phyloP scores from a whole-genome alignment of 64 coral and sea anemone genomes.

The Hydrozoanthus tunicans region DNA sequence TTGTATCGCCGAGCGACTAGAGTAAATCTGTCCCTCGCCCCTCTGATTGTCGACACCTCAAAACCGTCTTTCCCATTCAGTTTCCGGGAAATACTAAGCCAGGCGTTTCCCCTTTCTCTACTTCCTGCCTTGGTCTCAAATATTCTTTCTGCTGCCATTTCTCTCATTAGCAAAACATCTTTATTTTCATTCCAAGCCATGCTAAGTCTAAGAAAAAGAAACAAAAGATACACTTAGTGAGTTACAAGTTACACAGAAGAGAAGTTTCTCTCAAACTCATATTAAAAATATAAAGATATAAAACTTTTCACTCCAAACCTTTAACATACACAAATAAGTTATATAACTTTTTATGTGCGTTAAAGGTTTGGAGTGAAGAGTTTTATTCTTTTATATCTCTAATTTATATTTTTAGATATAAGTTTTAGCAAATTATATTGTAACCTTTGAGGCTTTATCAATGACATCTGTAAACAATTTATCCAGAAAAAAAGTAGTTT shows the following conservation, averaged over 20 bases:
- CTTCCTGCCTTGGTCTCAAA: slow-evolving; percentile 47
- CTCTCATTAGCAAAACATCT: slow-evolving; percentile 40
- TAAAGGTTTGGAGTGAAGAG: neutral
- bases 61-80: slow-evolving; percentile 15
- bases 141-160: slow-evolving; percentile 35
- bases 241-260: slow-evolving; percentile 26
- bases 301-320: too few species aligned
- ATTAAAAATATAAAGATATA: too few species aligned
- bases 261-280: neutral
- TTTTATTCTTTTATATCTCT: too few species aligned
- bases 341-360: slow-evolving; percentile 9
- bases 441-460: too few species aligned
- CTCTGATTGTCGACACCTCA: slow-evolving; percentile 31
- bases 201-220: neutral
- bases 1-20: neutral
- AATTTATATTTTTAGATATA: too few species aligned
- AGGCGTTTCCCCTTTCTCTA: slow-evolving; percentile 49
- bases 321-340: too few species aligned
- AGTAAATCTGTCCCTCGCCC: too few species aligned
- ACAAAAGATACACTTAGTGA: slow-evolving; percentile 10
- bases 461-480: too few species aligned
- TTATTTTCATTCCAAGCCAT: slow-evolving; percentile 42
- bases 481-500: neutral
- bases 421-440: too few species aligned
- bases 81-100: slow-evolving; percentile 28